Conservation (phyloP, 2,797 vertebrate genomes). For the Gobio occitaniae region DNA sequence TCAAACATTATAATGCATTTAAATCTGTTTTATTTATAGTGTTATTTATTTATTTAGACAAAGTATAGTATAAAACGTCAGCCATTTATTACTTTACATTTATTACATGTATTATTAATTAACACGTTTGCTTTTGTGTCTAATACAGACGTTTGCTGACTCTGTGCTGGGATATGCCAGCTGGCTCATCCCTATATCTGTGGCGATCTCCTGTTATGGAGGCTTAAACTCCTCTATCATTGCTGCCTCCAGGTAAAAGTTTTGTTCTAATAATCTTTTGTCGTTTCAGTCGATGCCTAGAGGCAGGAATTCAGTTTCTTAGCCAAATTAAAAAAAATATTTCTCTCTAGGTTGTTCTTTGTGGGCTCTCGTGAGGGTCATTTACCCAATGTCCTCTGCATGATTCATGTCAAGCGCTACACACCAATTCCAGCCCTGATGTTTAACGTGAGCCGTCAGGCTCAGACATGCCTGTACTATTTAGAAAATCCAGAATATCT, state of each 20-base stretch:
- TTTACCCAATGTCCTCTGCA: constrained; percentile 82
- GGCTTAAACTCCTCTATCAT: constrained; percentile 87
- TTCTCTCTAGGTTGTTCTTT: constrained; percentile 82
- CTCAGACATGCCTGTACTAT: not conserved
- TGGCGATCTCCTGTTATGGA: constrained; percentile 87
- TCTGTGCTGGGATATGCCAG: constrained; percentile 79
- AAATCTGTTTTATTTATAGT: not conserved
- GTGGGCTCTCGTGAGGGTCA: constrained; percentile 86
- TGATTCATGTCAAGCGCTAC: constrained; percentile 82
- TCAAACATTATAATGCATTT: not conserved
- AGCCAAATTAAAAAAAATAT: no score
- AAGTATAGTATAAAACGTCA: not conserved
- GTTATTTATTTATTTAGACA: not conserved
- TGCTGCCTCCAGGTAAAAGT: constrained; percentile 80
- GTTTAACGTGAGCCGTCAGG: constrained; percentile 77
- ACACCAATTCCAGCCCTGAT: constrained; percentile 86
- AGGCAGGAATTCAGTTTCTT: not conserved
- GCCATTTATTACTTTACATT: not conserved
- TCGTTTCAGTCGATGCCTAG: not conserved
- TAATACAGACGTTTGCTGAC: constrained; percentile 82
- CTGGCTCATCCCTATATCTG: constrained; percentile 85
- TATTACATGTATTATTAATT: not conserved
- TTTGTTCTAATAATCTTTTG: not conserved
- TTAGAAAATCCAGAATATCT: not conserved
- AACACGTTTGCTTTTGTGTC: constrained; percentile 2